Evolutionary conservation across 2,797 vertebrate genomes (phyloP), one percentile per base, ranked within the genome.

Genomic region (Catamblyrhynchus diadema): DNA sequence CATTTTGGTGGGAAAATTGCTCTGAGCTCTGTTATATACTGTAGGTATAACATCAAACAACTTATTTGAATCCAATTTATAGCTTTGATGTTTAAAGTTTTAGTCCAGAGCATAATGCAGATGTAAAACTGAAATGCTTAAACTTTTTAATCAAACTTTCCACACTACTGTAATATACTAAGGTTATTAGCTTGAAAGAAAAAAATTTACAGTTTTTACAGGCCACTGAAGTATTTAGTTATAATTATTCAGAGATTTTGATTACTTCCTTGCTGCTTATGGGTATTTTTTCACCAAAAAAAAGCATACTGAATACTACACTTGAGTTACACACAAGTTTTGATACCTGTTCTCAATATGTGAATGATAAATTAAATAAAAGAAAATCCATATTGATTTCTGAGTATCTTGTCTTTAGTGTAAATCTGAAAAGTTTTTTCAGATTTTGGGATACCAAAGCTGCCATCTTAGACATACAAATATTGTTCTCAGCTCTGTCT

Each of bases 21-120:
- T 96, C 53, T 95, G 35, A 93, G 97, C 82, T 96, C 94, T 96
- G 41, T 86, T 95, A 72, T 41, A 74, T 92, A 86, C 70, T 83
- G 44, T 86, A 81, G 87, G 83, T 96, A 90, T 93, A 96, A 96
- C 86, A 97, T 97, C 94, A 96, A 97, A 98, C 96, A 93, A 62
- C 47, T 95, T 94, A 60, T 92, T 93, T 96, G 96, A 97, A 97
- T 96, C 89, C 50, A 94, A 92, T 97, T 96, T 96, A 41, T 81
- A 88, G 81, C 93, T 96, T 97, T 97, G 96, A 81, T 97, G 91
- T 97, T 97, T 93, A 92, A 95, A 95, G 60, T 97, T 96, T 93
- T 86, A 96, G 93, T 93, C 47, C 79, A 80, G 65, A 97, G 80
- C 78, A 82, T 92, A 97, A 94, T 84, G 80, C 35, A 69, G 90